Percentiles rank a stretch among this genome's conserved stretches.
These are phyloP conservation scores for Allygus modestus DNA, from an alignment of 2,888 invertebrate genomes.

Conservation along the genomic window DNA sequence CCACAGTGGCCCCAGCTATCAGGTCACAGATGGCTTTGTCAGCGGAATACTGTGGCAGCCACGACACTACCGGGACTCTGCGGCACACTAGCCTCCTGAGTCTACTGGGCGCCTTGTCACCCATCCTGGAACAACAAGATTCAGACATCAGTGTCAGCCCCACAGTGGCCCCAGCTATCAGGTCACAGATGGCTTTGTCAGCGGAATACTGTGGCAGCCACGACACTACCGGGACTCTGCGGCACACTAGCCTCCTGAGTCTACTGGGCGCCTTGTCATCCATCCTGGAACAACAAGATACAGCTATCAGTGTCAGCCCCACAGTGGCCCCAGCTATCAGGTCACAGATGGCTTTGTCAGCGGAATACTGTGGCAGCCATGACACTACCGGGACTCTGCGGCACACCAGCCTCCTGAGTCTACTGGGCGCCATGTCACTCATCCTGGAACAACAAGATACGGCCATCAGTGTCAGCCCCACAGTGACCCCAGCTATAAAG, in stretches of 20 bases:
- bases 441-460: slow-evolving; percentile 76
- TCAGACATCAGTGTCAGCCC: slow-evolving; percentile 95
- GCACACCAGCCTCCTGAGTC: slow-evolving; percentile 68
- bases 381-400: slow-evolving; percentile 82
- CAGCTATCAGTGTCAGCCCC: slow-evolving; percentile 94
- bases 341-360: slow-evolving; percentile 88
- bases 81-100: slow-evolving; percentile 72
- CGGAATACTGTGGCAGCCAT: slow-evolving; percentile 88
- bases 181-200: slow-evolving; percentile 87
- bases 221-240: slow-evolving; percentile 82
- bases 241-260: slow-evolving; percentile 71
- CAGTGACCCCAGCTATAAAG: slow-evolving; percentile 93
- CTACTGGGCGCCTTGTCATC: neutral
- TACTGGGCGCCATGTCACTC: neutral
- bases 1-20: slow-evolving; percentile 95
- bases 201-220: slow-evolving; percentile 88
- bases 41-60: slow-evolving; percentile 86
- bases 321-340: slow-evolving; percentile 95
- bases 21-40: slow-evolving; percentile 89
- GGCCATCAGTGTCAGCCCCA: slow-evolving; percentile 96
- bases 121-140: slow-evolving; percentile 18
- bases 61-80: slow-evolving; percentile 82
- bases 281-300: slow-evolving; percentile 12
- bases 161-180: slow-evolving; percentile 95
- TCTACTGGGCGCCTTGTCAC: neutral